Base-by-base conservation (phyloP, 2,113 vertebrate species). In the Loxodonta africana region DNA sequence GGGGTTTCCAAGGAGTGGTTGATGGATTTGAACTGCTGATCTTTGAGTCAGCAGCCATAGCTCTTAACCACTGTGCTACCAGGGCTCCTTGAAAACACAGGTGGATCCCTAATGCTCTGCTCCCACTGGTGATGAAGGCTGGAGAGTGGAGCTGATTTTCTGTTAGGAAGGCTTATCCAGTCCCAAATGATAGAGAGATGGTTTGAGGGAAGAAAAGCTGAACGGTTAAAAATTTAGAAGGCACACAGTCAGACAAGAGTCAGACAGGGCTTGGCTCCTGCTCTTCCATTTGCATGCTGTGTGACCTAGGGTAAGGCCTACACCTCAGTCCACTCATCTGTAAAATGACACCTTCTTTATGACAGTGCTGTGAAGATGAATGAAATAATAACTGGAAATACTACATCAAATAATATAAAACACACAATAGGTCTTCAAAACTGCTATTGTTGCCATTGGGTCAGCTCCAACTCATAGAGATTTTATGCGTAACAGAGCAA, bases 401-500 rank as follows among this genome's bases (percentile, higher is more conserved):
- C 48, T 65, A 73, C 25, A 30, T 85, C 57, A 91, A 53, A 30
- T 57, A 71, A 87, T 62, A 74, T 53, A 88, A 91, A 95, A 74
- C 44, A 85, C 6, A 84, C 8, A 85, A 25, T 25, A 51, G 15
- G 15, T 85, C 44, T 91, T 88, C 67, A 91, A 60, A 90, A 95
- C 44, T 80, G 57, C 51, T n/a, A 65, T 18, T 62, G 2, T 77
- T 77, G 23, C 74, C 41, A 14, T 46, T 46, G n/a, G 37, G n/a
- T 73, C 3, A 20, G n/a, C 71, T 73, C 71, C 33, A 18, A 37
- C 8, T 18, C 71, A 37, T 18, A 18, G 71, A 1, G 18, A 37
- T 5, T 9, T 73, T 37, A 37, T 8, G n/a, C 20, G 1, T 73
- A 73, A 73, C n/a, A 73, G 17, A 73, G 37, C 37, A 15, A 73